These are phyloP conservation scores for Hydriomena furcata DNA, from an alignment of 2,888 invertebrate genomes.

Conservation along the genomic window DNA sequence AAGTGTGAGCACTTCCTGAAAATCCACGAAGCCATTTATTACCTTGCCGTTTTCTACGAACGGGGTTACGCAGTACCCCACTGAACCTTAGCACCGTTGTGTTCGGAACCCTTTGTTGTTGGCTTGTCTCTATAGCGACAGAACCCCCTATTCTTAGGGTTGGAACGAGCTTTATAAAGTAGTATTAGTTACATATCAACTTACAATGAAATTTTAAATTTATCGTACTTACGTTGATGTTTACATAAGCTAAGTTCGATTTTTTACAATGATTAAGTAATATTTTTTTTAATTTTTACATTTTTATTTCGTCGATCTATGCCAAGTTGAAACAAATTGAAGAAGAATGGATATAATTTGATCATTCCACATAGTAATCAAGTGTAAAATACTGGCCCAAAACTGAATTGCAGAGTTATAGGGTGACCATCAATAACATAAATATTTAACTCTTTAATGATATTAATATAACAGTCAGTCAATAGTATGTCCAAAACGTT, in stretches of 20 bases:
- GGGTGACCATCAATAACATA: neutral
- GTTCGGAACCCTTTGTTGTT: slow-evolving; percentile 40
- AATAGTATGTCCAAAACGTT: no score
- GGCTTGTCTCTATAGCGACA: slow-evolving; percentile 37
- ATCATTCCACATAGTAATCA: neutral
- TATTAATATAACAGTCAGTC: no score
- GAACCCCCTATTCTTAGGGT: slow-evolving; percentile 34
- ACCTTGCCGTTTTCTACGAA: slow-evolving; percentile 22
- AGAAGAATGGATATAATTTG: neutral
- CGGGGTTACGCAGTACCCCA: slow-evolving; percentile 21
- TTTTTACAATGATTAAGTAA: no score
- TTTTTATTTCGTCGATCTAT: no score
- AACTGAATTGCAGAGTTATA: no score
- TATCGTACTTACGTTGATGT: no score
- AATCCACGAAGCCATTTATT: slow-evolving; percentile 30
- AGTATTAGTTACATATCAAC: no score
- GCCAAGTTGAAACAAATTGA: slow-evolving; percentile 4
- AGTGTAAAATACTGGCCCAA: no score
- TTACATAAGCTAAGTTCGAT: no score
- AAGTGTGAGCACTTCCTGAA: slow-evolving; percentile 14
- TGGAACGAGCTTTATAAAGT: slow-evolving; percentile 6
- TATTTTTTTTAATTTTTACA: no score
- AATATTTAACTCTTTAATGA: no score
- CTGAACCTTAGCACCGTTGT: neutral
- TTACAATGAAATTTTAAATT: no score